Conservation (phyloP, 2,113 vertebrate genomes). For the Mastomys natalensis region DNA sequence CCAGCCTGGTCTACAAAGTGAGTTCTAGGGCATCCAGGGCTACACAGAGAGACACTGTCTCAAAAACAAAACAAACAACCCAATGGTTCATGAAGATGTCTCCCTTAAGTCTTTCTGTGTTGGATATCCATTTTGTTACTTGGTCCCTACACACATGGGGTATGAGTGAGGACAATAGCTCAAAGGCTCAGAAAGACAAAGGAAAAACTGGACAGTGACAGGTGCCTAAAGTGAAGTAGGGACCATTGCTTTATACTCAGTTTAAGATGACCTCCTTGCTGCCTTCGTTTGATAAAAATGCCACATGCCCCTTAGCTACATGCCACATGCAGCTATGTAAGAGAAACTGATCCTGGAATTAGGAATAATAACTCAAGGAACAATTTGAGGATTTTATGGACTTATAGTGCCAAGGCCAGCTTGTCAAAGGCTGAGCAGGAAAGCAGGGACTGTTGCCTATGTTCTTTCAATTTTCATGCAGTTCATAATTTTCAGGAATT, state of each 20-base stretch:
- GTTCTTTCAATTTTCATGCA: background rate
- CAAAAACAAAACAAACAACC: background rate
- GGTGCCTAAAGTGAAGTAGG: background rate
- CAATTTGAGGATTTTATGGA: slow-evolving; percentile 18
- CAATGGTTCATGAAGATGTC: background rate
- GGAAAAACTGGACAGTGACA: background rate
- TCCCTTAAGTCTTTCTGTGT: background rate
- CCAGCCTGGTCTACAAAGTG: background rate
- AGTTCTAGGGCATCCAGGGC: background rate
- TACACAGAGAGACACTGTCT: background rate
- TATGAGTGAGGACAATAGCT: background rate
- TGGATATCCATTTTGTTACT: background rate
- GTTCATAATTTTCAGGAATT: slow-evolving; percentile 40
- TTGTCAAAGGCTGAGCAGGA: slow-evolving; percentile 14
- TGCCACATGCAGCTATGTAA: slow-evolving; percentile 19
- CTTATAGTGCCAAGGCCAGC: background rate
- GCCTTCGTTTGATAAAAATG: slow-evolving; percentile 55
- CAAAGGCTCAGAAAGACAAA: background rate
- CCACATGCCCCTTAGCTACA: background rate
- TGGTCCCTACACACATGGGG: background rate
- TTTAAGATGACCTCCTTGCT: background rate
- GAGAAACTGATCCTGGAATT: slow-evolving; percentile 10
- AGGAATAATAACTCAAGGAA: slow-evolving; percentile 31
- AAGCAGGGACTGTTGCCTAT: background rate
- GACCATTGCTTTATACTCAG: slow-evolving; percentile 23